Conservation (phyloP, 1,140 invertebrate genomes). For the Xylocopa sonorina region DNA sequence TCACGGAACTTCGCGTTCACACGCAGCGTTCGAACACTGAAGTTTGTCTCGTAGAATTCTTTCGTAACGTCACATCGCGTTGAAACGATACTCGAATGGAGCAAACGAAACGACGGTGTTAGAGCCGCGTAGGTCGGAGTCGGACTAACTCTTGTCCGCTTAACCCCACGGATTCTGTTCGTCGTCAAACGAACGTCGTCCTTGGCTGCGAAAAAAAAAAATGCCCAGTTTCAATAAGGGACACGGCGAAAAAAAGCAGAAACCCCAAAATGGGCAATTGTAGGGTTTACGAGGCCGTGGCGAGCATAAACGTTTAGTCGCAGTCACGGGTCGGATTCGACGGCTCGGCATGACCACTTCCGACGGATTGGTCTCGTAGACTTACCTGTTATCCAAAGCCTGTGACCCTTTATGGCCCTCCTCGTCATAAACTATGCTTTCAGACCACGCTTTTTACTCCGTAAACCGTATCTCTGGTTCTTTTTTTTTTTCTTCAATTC, state of each 20-base stretch:
- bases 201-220: constrained; percentile 58
- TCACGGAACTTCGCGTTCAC: background rate
- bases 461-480: too few relatives aligned
- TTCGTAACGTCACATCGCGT: background rate
- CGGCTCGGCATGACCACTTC: constrained; percentile 54
- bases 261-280: constrained; percentile 73
- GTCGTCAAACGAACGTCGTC: constrained; percentile 69
- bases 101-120: constrained; percentile 31
- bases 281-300: constrained; percentile 73
- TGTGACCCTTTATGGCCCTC: constrained; percentile 11
- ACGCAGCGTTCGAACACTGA: background rate
- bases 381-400: constrained; percentile 24
- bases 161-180: constrained; percentile 72
- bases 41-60: background rate
- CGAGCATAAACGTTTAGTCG: constrained; percentile 46
- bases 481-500: too few relatives aligned
- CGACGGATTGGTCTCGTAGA: constrained; percentile 44
- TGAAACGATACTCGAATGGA: background rate
- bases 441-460: background rate
- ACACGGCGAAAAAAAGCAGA: constrained; percentile 65
- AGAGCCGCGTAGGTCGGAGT: constrained; percentile 61
- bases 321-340: constrained; percentile 54
- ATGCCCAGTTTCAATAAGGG: constrained; percentile 43
- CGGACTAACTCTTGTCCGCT: constrained; percentile 73
- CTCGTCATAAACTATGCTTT: constrained; percentile 10